These are phyloP conservation scores for Nomia melanderi DNA, from an alignment of 1,140 invertebrate species.

Conservation along the genomic window DNA sequence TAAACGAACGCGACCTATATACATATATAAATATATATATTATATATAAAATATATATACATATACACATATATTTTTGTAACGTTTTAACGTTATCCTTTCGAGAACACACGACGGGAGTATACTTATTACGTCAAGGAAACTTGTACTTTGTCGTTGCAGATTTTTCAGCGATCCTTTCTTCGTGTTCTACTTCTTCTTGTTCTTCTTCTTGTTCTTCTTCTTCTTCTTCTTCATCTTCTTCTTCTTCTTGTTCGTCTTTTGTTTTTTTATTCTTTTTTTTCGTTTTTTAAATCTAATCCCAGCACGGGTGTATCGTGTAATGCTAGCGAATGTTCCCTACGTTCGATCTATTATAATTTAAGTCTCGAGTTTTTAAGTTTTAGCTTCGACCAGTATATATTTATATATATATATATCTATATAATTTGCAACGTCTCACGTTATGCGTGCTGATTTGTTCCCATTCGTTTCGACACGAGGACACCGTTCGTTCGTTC, in stretches of 20 bases:
- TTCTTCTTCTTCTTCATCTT: no score
- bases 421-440: slow-evolving; percentile 24
- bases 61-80: slow-evolving; percentile 7
- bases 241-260: no score
- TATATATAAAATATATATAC: not conserved
- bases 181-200: no score
- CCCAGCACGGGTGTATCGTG: slow-evolving; percentile 53
- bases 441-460: slow-evolving; percentile 42
- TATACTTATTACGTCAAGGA: not conserved
- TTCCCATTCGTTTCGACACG: slow-evolving; percentile 15
- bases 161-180: not conserved
- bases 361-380: slow-evolving; percentile 52
- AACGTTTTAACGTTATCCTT: not conserved
- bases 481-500: slow-evolving; percentile 9
- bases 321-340: slow-evolving; percentile 66
- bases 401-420: no score
- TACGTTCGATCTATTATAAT: slow-evolving; percentile 56
- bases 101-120: not conserved
- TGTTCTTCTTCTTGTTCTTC: no score
- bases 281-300: slow-evolving; percentile 13
- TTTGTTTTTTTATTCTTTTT: not conserved
- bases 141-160: not conserved
- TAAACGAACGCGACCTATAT: slow-evolving; percentile 4
- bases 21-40: slow-evolving; percentile 3
- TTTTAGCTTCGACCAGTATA: slow-evolving; percentile 53